Evolutionary conservation across 2,113 vertebrate genomes (phyloP).

Genomic region (Guaruba guarouba): DNA sequence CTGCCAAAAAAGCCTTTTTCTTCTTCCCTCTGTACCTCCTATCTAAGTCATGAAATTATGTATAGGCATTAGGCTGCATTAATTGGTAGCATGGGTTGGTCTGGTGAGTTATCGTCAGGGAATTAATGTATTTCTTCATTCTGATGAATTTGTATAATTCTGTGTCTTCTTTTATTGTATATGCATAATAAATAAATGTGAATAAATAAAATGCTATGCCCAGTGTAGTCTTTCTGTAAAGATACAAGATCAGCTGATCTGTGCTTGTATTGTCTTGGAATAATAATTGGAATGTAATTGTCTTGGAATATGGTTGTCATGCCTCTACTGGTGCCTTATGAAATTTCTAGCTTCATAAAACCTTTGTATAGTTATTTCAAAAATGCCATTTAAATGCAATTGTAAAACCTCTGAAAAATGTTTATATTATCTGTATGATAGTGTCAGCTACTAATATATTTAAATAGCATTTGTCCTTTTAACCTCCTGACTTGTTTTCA

Average conservation of each 20-base stretch:
- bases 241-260: neutral
- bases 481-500: neutral
- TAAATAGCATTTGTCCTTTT: neutral
- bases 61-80: neutral
- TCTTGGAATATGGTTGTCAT: neutral
- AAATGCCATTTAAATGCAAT: neutral
- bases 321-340: neutral
- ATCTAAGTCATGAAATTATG: neutral
- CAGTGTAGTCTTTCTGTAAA: neutral
- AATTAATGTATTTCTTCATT: neutral
- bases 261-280: neutral
- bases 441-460: neutral
- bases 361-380: neutral
- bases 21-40: neutral
- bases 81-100: neutral
- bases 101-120: neutral
- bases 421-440: neutral
- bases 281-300: neutral
- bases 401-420: neutral
- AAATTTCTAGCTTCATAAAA: neutral
- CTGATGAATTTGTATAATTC: neutral
- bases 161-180: neutral
- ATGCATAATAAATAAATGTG: neutral
- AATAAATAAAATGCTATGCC: neutral
- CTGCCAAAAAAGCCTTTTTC: neutral